phyloP scores from a whole-genome alignment of 2,888 invertebrate species.

The Cerastis leucographa region DNA sequence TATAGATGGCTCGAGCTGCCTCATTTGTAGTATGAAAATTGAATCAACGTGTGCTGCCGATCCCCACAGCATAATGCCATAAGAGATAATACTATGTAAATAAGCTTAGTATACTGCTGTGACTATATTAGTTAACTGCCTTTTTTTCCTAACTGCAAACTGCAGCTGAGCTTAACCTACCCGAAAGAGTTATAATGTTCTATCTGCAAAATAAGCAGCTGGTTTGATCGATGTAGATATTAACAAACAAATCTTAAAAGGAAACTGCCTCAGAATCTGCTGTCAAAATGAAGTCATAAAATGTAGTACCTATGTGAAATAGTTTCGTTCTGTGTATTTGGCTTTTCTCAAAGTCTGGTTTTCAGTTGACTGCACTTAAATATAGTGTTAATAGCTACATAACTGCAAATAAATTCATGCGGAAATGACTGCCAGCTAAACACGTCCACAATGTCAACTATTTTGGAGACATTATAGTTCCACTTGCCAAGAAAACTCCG shows the following conservation, averaged over 20 bases:
- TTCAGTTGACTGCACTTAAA: slow-evolving; percentile 43
- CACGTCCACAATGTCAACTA: slow-evolving; percentile 84
- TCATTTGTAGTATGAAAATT: too few species aligned
- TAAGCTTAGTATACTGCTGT: too few species aligned
- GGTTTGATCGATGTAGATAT: neutral
- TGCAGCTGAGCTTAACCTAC: too few species aligned
- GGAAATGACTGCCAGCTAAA: slow-evolving; percentile 81
- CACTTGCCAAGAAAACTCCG: slow-evolving; percentile 75
- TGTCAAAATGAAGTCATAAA: slow-evolving; percentile 1
- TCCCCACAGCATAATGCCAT: too few species aligned
- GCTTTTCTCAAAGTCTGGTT: slow-evolving; percentile 25
- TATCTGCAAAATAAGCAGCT: neutral
- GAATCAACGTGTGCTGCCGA: too few species aligned
- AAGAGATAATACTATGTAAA: too few species aligned
- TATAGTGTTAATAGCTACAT: slow-evolving; percentile 42
- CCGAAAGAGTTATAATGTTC: too few species aligned
- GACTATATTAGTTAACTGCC: too few species aligned
- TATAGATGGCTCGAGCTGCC: too few species aligned
- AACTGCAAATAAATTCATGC: slow-evolving; percentile 68
- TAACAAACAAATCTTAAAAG: neutral
- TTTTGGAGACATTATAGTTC: slow-evolving; percentile 79
- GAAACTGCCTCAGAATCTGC: neutral
- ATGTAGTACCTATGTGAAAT: neutral
- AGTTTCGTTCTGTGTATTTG: neutral
- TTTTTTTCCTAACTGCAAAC: too few species aligned